Percentiles rank a stretch among this genome's conserved stretches.
Evolutionary conservation across 2,113 vertebrate species (phyloP).

Genomic region (Colius striatus): DNA sequence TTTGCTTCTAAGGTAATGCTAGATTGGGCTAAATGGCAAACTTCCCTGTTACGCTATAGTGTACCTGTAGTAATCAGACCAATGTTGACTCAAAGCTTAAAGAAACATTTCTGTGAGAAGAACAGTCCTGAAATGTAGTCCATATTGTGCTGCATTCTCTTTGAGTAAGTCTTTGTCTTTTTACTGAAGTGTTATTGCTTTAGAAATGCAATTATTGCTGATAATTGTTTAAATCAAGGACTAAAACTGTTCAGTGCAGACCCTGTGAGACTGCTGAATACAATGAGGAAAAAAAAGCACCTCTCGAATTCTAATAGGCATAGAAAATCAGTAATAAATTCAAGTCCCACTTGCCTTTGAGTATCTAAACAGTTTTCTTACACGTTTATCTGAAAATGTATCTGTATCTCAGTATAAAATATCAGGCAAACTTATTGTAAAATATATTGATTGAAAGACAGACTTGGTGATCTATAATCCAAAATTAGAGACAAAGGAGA

Average conservation of each 20-base stretch:
- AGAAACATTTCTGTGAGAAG: neutral
- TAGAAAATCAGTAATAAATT: neutral
- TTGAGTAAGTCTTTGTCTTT: neutral
- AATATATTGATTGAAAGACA: neutral
- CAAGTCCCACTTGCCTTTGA: neutral
- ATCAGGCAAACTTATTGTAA: neutral
- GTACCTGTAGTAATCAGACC: neutral
- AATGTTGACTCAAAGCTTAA: neutral
- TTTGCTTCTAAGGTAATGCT: neutral
- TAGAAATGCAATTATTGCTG: neutral
- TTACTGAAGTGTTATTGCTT: neutral
- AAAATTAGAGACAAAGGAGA: neutral
- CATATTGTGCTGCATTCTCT: neutral
- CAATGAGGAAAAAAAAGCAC: neutral
- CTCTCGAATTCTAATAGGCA: neutral
- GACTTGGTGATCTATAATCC: neutral
- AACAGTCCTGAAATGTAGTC: neutral
- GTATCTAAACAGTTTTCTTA: neutral
- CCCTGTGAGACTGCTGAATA: neutral
- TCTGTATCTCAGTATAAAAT: neutral
- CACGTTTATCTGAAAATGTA: neutral
- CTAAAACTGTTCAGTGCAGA: neutral
- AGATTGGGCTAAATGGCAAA: neutral
- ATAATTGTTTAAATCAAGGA: neutral
- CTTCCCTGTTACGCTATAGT: neutral